Conservation (phyloP, 2,113 vertebrate species). For the Eurypyga helias region DNA sequence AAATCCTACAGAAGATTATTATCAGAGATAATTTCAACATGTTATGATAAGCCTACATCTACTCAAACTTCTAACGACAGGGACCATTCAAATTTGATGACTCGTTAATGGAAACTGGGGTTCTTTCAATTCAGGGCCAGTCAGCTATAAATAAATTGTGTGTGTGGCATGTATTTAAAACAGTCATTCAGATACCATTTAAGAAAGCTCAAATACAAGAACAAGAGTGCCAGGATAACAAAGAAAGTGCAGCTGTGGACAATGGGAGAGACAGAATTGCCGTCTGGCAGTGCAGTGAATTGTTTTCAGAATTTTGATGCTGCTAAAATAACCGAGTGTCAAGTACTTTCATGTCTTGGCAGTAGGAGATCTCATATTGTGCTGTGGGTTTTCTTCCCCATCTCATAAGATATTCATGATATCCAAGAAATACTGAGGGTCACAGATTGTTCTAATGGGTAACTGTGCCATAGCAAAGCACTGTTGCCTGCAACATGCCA, state of each 20-base stretch:
- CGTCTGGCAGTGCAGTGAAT: not conserved
- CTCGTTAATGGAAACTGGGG: not conserved
- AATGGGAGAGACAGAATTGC: accelerated
- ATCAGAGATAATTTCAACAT: not conserved
- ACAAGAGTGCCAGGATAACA: not conserved
- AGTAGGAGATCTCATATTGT: not conserved
- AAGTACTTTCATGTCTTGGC: not conserved
- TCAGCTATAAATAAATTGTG: not conserved
- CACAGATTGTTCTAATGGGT: not conserved
- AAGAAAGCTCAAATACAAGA: not conserved
- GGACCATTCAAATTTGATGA: not conserved
- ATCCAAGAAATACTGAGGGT: not conserved
- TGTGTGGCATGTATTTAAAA: not conserved
- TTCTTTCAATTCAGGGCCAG: not conserved
- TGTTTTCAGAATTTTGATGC: not conserved
- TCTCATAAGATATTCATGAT: not conserved
- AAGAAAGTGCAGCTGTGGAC: not conserved
- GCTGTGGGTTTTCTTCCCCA: not conserved
- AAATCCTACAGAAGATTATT: not conserved
- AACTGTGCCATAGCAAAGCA: not conserved
- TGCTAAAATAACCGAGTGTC: not conserved
- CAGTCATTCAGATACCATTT: not conserved
- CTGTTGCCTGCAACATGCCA: not conserved
- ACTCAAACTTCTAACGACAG: not conserved
- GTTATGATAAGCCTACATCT: not conserved